Base-by-base conservation (phyloP, 1,140 invertebrate genomes). In the Neodiprion pinetum region DNA sequence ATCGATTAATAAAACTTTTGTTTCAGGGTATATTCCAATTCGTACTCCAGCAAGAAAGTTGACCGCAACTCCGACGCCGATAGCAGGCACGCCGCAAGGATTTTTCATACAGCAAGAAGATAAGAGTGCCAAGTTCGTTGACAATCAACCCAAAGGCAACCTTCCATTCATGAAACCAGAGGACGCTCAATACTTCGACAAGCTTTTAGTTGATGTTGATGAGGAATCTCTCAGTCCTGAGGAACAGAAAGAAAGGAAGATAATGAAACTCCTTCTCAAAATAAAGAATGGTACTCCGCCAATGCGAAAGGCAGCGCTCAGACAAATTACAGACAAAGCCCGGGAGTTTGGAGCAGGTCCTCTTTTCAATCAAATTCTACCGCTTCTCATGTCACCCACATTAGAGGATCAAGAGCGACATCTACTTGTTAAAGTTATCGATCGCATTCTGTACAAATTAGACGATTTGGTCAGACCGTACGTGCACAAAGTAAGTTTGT, bases 271-370 rank as follows among this genome's bases (percentile, higher is more conserved):
- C 3, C 85, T 99, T 72, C 88, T 99, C 53, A 99, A 99, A 89
- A 99, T 99, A 70, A 99, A 99, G 90, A 99, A 99, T 86, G 99
- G 99, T 12, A 99, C 98, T 8, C 99, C 99, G 17, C 98, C 98
- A 0, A 99, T 99, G 98, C 92, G 99, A 76, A 99, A 99, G 90
- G 97, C 97, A 11, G 98, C 98, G 3, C 87, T 99, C 5, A 90
- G 98, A 77, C 98, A 99, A 87, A 99, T 99, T 72, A 99, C 99
- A 0, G 98, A 99, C 85, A 99, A 99, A 85, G 98, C 98, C 0
- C 90, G 98, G 49, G 98, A 99, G 86, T 99, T 99, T 82, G 99
- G 99, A 0, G 98, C 99, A 0, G 98, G 98, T 0, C 97, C 98
- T 0, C 89, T 99, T 0, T 99, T 99, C 83, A 99, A 99, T 90